Percentiles rank a stretch among this genome's conserved stretches.
Evolutionary conservation across 2,797 vertebrate genomes (phyloP).

Genomic region (Protosalanx chinensis): DNA sequence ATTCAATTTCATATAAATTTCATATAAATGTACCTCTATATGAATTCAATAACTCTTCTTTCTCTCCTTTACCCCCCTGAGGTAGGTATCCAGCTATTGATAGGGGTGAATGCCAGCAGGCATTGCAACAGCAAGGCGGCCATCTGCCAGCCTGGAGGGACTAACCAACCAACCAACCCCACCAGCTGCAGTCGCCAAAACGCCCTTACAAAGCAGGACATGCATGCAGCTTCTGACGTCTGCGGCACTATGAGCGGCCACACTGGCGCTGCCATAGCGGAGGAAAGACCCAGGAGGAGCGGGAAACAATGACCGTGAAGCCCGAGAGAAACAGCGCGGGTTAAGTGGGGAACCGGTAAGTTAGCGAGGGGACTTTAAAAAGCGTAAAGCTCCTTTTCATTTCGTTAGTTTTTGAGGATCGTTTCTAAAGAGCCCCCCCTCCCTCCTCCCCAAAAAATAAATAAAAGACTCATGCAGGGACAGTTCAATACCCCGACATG

Average conservation of each 20-base stretch:
- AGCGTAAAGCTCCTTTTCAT: constrained; percentile 62
- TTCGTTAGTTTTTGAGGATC: constrained; percentile 64
- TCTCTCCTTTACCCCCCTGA: constrained; percentile 50
- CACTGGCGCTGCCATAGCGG: constrained; percentile 81
- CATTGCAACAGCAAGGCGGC: constrained; percentile 81
- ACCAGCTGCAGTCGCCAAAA: constrained; percentile 86
- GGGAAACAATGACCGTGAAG: constrained; percentile 78
- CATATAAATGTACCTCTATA: constrained; percentile 7
- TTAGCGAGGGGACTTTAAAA: constrained; percentile 57
- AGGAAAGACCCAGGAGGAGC: constrained; percentile 73
- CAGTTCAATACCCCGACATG: constrained; percentile 84
- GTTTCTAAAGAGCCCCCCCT: constrained; percentile 44
- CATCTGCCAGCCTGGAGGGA: constrained; percentile 76
- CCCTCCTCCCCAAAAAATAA: constrained; percentile 48
- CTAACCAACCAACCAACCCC: constrained; percentile 69
- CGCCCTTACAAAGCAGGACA: constrained; percentile 87
- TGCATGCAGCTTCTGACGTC: constrained; percentile 88
- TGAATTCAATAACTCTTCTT: constrained; percentile 23
- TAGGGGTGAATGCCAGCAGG: constrained; percentile 78
- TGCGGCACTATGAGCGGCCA: constrained; percentile 67
- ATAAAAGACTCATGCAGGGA: constrained; percentile 83
- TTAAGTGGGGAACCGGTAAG: constrained; percentile 57
- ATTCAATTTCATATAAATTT: constrained; percentile 1
- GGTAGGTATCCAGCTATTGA: constrained; percentile 72
- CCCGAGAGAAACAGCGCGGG: constrained; percentile 71